Percentiles rank a stretch among this genome's conserved stretches.
These are phyloP conservation scores for Tetragnatha versicolor DNA, from an alignment of 1,140 invertebrate species.

Conservation along the genomic window DNA sequence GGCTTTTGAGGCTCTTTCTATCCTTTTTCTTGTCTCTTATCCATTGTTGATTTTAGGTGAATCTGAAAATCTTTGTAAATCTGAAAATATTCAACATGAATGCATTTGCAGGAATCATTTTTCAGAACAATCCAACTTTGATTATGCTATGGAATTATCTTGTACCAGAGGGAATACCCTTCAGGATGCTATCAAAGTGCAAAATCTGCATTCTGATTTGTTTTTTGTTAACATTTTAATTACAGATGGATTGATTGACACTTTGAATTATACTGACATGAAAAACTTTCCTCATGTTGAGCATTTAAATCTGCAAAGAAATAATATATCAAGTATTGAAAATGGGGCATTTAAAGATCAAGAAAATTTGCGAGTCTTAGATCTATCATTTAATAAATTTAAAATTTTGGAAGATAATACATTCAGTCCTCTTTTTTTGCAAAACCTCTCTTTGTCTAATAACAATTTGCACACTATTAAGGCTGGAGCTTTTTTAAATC, in stretches of 20 bases:
- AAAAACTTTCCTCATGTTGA: constrained; percentile 4
- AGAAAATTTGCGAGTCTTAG: constrained; percentile 27
- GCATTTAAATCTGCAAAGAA: constrained; percentile 25
- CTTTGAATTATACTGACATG: not conserved
- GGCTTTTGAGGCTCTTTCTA: too few species aligned
- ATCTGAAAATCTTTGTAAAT: too few species aligned
- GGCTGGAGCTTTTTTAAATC: constrained; percentile 9
- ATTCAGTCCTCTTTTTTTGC: constrained; percentile 17
- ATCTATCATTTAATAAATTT: constrained; percentile 42
- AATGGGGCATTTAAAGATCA: constrained; percentile 23
- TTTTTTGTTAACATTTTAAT: constrained; percentile 1
- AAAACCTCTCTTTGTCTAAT: constrained; percentile 38
- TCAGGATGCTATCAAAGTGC: not conserved
- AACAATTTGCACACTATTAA: constrained; percentile 32
- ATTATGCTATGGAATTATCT: too few species aligned
- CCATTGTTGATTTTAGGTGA: too few species aligned
- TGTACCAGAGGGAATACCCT: constrained; percentile 19
- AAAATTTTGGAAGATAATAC: not conserved
- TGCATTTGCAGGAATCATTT: too few species aligned
- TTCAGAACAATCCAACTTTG: too few species aligned
- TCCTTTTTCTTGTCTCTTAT: too few species aligned
- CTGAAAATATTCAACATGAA: too few species aligned
- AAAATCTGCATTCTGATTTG: constrained; percentile 11
- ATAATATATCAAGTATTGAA: constrained; percentile 22
- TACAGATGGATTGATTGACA: not conserved